Base-by-base conservation (phyloP, 2,888 invertebrate species). In the Sinohyriopsis cumingii region DNA sequence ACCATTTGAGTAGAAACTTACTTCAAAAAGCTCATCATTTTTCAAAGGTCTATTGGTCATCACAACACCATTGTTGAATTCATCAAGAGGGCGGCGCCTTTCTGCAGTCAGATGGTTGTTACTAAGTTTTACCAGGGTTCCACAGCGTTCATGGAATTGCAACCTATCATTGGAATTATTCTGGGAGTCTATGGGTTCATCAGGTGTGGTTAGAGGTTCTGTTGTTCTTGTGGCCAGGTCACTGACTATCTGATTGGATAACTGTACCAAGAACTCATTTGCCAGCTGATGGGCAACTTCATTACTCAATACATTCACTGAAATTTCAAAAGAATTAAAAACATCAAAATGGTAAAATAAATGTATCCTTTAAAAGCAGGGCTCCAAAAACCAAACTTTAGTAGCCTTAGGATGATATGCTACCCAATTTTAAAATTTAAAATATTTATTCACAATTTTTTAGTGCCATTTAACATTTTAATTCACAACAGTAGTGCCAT, bases 71-170 rank as follows among this genome's bases (percentile, higher is more conserved):
- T 90, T 89, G 76, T 90, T 90, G 74, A 90, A 90, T 76, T 90
- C 90, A 71, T 90, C 89, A 59, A 88, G 72, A 0, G 89, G 89
- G 53, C 87, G 79, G 22, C 85, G 77, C 20, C 89, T 76, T 69
- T 90, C 89, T 6, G 87, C 89, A 19, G 88, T 86, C 45, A 87
- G 72, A 20, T 86, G 74, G 54, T 80, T 83, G 71, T 86, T 87
- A 69, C 83, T 87, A 45, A 89, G 91, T 89, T 95, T 96, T 0
- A 98, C 95, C 73, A 97, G 91, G 20, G 95, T 94, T 0, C 97
- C 97, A 88, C 96, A 96, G 12, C 68, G 57, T 62, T 94, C 94
- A 89, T 97, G 97, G 90, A 97, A 97, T 74, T 94, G 92, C 80
- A 97, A 90, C 22, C 81, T 70, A 62, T 87, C 87, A 67, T 83